A percentile compares a stretch with the other conserved stretches of the same genome.
phyloP scores from a whole-genome alignment of 2,797 vertebrate species.

The Spea hammondii region DNA sequence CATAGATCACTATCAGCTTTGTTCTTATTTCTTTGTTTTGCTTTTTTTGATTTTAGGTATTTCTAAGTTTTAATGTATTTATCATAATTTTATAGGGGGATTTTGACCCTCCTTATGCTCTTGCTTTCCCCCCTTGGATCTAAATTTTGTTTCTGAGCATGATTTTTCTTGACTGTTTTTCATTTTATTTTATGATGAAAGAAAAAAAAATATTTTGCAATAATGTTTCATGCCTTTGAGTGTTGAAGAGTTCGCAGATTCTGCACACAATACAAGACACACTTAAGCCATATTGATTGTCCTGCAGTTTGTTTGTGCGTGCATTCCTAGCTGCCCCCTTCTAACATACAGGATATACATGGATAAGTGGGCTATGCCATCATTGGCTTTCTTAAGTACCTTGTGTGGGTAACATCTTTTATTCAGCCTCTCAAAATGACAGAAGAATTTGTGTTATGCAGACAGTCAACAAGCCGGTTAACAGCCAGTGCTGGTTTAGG shows the following conservation, averaged over 20 bases:
- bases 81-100: constrained; percentile 23
- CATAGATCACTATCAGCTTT: constrained; percentile 64
- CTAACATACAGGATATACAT: not conserved
- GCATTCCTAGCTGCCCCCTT: constrained; percentile 33
- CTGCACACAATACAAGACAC: constrained; percentile 64
- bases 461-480: not conserved
- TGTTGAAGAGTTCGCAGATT: constrained; percentile 57
- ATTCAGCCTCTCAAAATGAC: constrained; percentile 24
- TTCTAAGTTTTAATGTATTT: constrained; percentile 56
- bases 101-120: constrained; percentile 21
- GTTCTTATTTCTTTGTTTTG: constrained; percentile 60
- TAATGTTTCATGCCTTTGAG: constrained; percentile 66
- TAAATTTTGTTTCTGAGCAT: constrained; percentile 58
- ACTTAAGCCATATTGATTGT: constrained; percentile 69
- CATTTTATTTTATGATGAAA: constrained; percentile 57
- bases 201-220: constrained; percentile 73
- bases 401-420: constrained; percentile 43
- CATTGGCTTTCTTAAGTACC: constrained; percentile 7
- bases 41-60: constrained; percentile 65
- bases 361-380: constrained; percentile 21
- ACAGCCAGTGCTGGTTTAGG: not conserved
- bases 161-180: constrained; percentile 50
- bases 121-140: constrained; percentile 56
- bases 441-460: not conserved
- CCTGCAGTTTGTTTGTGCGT: constrained; percentile 56